Evolutionary conservation across 2,113 vertebrate species (phyloP), one percentile per base, ranked within the genome.

Genomic region (Ancistrus triradiatus): DNA sequence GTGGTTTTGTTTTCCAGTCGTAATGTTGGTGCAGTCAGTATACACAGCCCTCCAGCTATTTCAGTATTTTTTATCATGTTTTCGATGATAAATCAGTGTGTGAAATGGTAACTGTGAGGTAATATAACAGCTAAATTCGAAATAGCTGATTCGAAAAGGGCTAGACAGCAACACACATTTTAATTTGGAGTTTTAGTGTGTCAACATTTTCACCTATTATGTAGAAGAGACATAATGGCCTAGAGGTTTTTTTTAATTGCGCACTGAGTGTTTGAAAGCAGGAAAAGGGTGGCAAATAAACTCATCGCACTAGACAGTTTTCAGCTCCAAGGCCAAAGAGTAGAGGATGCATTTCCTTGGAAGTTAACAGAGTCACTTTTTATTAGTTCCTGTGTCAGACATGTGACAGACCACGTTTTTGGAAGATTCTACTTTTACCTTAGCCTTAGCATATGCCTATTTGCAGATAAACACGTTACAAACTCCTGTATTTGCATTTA

Each of bases 311-410:
- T 8, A 37, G 25, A 9, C n/a, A 17, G n/a, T 46, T 59, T 44
- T 8, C 21, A 51, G 47, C 56, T 51, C 42, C 52, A 67, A 43
- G 72, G 62, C 57, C 48, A 62, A 35, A 47, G 7, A 31, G 46
- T 46, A 13, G 24, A 71, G 63, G 59, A 60, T 68, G 53, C 10
- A 22, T 68, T 55, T 74, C 51, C 63, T 66, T 61, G 19, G 19
- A 18, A 17, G 37, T 33, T 38, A 33, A 13, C 11, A 3, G 21
- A 44, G 15, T 27, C 19, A 27, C 25, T 38, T n/a, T 57, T 62
- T 66, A 59, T 55, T 51, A 24, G 40, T 66, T 70, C 43, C 48
- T 65, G 35, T 48, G 43, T 27, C 55, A 51, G 38, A 28, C 1
- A 6, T 43, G 48, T 9, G n/a, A 51, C 22, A 7, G 21, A 43